Conservation (phyloP, 1,140 invertebrate genomes). For the Varroa destructor region DNA sequence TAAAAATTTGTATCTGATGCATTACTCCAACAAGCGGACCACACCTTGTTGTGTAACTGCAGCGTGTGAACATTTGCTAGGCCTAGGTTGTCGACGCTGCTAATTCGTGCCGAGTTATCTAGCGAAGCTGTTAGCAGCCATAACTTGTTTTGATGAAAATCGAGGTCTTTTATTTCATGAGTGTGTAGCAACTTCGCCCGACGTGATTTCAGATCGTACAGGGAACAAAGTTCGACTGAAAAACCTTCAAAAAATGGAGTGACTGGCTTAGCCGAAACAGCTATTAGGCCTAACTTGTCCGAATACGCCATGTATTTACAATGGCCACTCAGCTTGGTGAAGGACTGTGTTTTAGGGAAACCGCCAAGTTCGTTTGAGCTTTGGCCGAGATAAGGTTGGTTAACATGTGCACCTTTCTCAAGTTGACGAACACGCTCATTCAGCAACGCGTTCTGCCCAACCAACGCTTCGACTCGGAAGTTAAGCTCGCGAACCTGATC, state of each 20-base stretch:
- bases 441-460: neutral
- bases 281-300: neutral
- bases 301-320: conserved; percentile 17
- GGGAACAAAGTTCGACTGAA: neutral
- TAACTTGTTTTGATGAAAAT: neutral
- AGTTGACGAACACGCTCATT: neutral
- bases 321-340: conserved; percentile 3
- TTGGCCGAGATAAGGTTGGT: no score
- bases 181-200: neutral
- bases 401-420: neutral
- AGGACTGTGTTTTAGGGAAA: neutral
- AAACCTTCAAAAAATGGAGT: neutral
- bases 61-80: neutral
- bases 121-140: conserved; percentile 16
- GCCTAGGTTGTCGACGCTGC: neutral
- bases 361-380: no score
- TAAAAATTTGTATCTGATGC: conserved; percentile 4
- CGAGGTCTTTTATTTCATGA: conserved; percentile 9
- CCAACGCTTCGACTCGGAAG: neutral
- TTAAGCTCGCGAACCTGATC: neutral
- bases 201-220: conserved; percentile 6
- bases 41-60: neutral
- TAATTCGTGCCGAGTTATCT: conserved; percentile 21
- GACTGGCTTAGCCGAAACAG: neutral
- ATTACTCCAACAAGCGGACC: conserved; percentile 11